Base-by-base conservation (phyloP, 2,888 invertebrate genomes). In the Cordilura impudica region DNA sequence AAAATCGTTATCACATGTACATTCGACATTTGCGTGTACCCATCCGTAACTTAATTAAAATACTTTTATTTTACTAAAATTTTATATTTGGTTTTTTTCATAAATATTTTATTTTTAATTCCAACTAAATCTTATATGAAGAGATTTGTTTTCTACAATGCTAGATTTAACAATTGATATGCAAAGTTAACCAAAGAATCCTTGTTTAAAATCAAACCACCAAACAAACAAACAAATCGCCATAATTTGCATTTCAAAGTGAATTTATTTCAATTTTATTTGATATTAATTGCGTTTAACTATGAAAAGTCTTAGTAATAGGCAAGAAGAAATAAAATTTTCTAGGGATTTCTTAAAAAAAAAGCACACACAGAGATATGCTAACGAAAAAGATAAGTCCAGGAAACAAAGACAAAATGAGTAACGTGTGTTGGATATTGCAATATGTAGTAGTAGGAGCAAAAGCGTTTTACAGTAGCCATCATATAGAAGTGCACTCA, bases 221-320 rank as follows among this genome's bases (percentile, higher is more conserved):
- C n/a, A 18, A 53, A 54, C 45, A 29, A n/a, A 35, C 5, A 39
- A 45, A 82, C 83, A 83, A 84, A 85, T 85, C 84, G 85, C 84
- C 84, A 85, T 85, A 84, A 86, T 86, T 86, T 86, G 85, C 86
- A 86, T 86, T 85, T 85, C 84, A 84, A 86, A 86, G 85, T 83
- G 86, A 88, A 89, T 89, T 89, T 89, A 89, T 89, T 89, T 89
- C 87, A 88, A 87, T 89, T 89, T 88, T 88, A 88, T 89, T 89
- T 88, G 89, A 89, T 89, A 89, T 89, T 89, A 89, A 89, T 89
- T 89, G 89, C 89, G 84, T 82, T 86, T 83, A 86, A 85, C 85
- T 84, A 84, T 54, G 61, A 63, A 75, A 75, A 61, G 35, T 39
- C 35, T 39, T 39, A 39, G 35, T 39, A 75, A 75, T 69, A 49